phyloP scores from a whole-genome alignment of 2,113 vertebrate species.

The Nerophis ophidion region DNA sequence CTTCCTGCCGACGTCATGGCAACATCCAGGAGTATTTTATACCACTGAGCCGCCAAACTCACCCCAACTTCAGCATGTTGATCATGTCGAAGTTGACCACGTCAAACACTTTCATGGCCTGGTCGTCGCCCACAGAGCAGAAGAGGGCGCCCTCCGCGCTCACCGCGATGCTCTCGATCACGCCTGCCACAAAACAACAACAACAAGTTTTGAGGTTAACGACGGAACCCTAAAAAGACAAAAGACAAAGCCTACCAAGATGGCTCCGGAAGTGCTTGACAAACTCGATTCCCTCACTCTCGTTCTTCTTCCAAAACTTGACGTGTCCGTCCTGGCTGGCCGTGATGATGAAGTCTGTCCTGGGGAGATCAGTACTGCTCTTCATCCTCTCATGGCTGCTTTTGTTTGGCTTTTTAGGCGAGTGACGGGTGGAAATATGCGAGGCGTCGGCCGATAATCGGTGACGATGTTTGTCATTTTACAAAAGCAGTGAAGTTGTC shows the following conservation, averaged over 20 bases:
- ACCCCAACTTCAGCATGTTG: constrained; percentile 98
- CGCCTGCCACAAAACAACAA: constrained; percentile 65
- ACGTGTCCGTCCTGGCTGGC: constrained; percentile 98
- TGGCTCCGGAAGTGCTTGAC: constrained; percentile 98
- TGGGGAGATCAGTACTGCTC: constrained; percentile 26
- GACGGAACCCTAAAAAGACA: neutral
- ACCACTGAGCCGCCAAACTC: too few species aligned
- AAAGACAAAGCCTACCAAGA: constrained; percentile 73
- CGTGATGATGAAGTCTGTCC: constrained; percentile 94
- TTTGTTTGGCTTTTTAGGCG: too few species aligned
- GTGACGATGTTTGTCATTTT: too few species aligned
- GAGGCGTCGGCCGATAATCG: too few species aligned
- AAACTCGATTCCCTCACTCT: constrained; percentile 94
- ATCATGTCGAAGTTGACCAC: constrained; percentile 99
- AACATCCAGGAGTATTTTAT: too few species aligned
- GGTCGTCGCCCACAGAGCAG: constrained; percentile 94
- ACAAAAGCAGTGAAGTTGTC: too few species aligned
- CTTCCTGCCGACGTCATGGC: too few species aligned
- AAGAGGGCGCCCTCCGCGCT: constrained; percentile 90
- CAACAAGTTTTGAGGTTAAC: neutral
- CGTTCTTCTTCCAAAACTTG: constrained; percentile 97
- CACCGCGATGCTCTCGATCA: constrained; percentile 87
- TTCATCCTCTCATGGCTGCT: neutral
- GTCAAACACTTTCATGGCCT: constrained; percentile 98
- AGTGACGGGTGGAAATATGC: too few species aligned